A percentile compares a stretch with the other conserved stretches of the same genome.
Evolutionary conservation across 2,113 vertebrate genomes (phyloP).

Genomic region (Odocoileus virginianus): DNA sequence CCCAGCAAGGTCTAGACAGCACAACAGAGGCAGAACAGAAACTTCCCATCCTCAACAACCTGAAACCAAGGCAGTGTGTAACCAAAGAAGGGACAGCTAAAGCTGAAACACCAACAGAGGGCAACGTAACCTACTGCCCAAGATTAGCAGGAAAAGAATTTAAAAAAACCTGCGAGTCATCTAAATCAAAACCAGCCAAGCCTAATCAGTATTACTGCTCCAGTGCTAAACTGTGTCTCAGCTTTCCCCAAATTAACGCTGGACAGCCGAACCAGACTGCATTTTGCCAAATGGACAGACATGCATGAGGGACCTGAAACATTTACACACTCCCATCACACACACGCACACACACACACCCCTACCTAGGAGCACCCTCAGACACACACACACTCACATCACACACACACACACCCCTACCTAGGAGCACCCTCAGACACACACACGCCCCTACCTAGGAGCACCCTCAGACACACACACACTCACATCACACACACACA

Average conservation of each 20-base stretch:
- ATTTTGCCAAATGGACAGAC: not conserved
- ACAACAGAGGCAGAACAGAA: not conserved
- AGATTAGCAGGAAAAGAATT: not conserved
- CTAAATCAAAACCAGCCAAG: slow-evolving; percentile 13
- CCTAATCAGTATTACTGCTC: not conserved
- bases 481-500: not conserved
- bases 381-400: not conserved
- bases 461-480: not conserved
- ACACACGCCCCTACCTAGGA: not conserved
- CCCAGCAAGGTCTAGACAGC: not conserved
- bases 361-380: not conserved
- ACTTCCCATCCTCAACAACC: not conserved
- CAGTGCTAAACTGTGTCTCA: not conserved
- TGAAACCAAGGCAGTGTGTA: not conserved
- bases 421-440: not conserved
- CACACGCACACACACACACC: not conserved
- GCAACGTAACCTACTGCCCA: not conserved
- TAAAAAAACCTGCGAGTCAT: not conserved
- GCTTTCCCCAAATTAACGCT: not conserved
- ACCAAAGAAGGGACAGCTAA: slow-evolving; percentile 21
- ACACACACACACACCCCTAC: no score
- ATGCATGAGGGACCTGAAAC: not conserved
- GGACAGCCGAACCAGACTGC: not conserved
- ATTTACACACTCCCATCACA: not conserved
- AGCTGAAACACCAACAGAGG: not conserved